Evolutionary conservation across 2,888 invertebrate genomes (phyloP).

Genomic region (Agelastica alni): DNA sequence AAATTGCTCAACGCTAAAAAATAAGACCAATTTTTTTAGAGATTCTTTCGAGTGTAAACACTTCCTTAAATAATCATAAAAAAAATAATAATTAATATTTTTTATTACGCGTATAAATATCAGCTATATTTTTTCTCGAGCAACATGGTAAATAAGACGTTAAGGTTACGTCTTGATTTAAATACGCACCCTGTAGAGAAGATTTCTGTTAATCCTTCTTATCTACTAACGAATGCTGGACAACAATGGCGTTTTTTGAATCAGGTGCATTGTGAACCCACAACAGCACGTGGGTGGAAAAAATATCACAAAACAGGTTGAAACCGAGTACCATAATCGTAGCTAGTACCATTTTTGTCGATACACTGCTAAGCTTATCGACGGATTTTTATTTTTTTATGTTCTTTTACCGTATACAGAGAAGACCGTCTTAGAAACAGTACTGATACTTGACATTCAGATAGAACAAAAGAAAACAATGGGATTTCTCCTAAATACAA

Average conservation of each 20-base stretch:
- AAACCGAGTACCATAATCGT: conserved; percentile 12
- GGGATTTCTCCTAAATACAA: no score
- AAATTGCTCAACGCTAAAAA: no score
- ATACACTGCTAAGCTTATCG: background rate
- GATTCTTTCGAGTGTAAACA: no score
- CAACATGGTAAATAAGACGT: background rate
- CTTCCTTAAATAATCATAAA: no score
- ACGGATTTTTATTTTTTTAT: background rate
- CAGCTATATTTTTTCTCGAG: no score
- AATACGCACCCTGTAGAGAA: conserved; percentile 12
- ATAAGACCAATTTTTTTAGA: no score
- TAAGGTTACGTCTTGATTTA: background rate
- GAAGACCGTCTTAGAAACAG: no score
- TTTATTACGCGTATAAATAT: no score
- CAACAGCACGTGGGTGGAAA: conserved; percentile 12
- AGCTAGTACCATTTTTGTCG: conserved; percentile 7
- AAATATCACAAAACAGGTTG: conserved; percentile 17
- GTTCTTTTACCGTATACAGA: no score
- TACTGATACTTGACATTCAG: no score
- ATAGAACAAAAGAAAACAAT: no score
- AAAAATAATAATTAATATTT: no score
- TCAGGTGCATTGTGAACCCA: conserved; percentile 16
- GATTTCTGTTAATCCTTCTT: conserved; percentile 11
- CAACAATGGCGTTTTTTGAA: conserved; percentile 14
- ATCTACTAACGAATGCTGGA: conserved; percentile 15